These are phyloP conservation scores for Eolophus roseicapilla DNA, from an alignment of 2,113 vertebrate genomes.

Conservation along the genomic window DNA sequence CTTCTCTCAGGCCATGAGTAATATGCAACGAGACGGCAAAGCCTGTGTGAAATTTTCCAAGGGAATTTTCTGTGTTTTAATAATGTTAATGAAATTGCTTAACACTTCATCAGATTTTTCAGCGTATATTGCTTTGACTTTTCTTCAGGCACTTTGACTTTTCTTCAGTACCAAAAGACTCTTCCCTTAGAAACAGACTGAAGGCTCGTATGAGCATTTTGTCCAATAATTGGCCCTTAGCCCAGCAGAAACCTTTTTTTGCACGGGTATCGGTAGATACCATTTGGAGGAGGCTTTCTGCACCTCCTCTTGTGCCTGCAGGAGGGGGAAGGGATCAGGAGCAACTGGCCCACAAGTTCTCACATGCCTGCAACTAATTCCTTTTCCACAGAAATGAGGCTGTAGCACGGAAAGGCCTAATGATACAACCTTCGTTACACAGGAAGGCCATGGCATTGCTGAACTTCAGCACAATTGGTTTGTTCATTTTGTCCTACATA, in stretches of 20 bases:
- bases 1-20: constrained; percentile 17
- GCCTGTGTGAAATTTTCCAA: constrained; percentile 44
- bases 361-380: neutral
- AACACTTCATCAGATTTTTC: constrained; percentile 2
- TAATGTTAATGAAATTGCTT: neutral
- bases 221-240: neutral
- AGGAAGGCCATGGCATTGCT: neutral
- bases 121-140: neutral
- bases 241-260: neutral
- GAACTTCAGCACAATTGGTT: neutral
- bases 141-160: neutral
- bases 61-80: constrained; percentile 39
- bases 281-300: neutral
- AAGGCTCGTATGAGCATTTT: neutral
- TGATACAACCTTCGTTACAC: neutral
- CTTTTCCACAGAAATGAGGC: neutral
- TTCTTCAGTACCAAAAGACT: neutral
- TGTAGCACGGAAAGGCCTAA: neutral
- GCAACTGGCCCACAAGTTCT: neutral
- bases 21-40: neutral
- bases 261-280: accelerated
- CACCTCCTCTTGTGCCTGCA: neutral
- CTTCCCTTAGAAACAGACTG: neutral
- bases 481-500: neutral
- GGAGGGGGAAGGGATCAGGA: neutral